Base-by-base conservation (phyloP, 1,140 invertebrate genomes). In the Ceratina calcarata region DNA sequence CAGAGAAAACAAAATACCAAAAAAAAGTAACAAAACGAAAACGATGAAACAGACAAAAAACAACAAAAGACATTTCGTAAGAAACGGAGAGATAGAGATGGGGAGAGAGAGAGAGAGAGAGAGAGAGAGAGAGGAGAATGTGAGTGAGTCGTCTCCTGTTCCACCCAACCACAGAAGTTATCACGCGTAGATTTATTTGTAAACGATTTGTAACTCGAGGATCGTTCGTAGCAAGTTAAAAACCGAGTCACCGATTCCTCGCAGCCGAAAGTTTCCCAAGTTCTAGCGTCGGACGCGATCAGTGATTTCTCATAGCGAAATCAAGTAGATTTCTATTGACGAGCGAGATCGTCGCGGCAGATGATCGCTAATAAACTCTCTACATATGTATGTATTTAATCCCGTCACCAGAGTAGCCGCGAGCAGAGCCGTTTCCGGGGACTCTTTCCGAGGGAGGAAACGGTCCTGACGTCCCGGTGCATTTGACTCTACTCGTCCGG, bases 1-100 rank as follows among this genome's bases (percentile, higher is more conserved):
- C 24, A 18, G 20, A 51, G 37, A 20, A 32, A 64, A 75, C 6
- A 24, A 67, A 24, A 67, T 18, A 57, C 32, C 7, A 69, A 51
- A 51, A 74, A 49, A 49, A 18, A 57, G 2, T 58, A 49, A 18
- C 3, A 57, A 20, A 32, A 10, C 49, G 24, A 3, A 32, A 51
- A 37, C 49, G 24, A 55, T n/a, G 18, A 70, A 57, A 75, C 65
- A 77, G 12, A 64, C 20, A 70, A 57, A 68, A 76, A 82, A 70
- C 61, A 51, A 61, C 18, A 53, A 62, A 27, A 58, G n/a, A 57
- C 61, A 81, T 72, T 69, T 73, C 24, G 53, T 13, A 20, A 45
- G 27, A 60, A 37, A n/a, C 6, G 45, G 13, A 72, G 37, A n/a
- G 20, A 58, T 27, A 53, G 45, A 24, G 22, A 22, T 0, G 10